A percentile compares a stretch with the other conserved stretches of the same genome.
Evolutionary conservation across 1,140 invertebrate species (phyloP).

Genomic region (Drosophila simulans): DNA sequence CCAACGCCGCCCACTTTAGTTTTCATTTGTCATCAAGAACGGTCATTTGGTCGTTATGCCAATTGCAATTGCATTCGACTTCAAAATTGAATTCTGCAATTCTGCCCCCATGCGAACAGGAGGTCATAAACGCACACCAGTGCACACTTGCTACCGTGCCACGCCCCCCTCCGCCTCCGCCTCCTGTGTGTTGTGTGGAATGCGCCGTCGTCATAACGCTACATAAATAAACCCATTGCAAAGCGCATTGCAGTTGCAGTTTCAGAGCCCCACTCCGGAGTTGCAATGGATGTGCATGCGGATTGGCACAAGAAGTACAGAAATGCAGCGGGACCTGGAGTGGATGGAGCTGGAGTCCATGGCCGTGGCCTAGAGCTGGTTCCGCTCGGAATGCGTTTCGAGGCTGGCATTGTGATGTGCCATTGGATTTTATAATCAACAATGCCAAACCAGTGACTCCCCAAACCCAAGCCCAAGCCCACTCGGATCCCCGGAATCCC

Average conservation of each 20-base stretch:
- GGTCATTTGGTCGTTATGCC: conserved; percentile 67
- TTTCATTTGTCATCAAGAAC: conserved; percentile 77
- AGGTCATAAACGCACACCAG: conserved; percentile 48
- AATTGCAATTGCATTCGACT: conserved; percentile 74
- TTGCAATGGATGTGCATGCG: conserved; percentile 16
- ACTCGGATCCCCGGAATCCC: conserved; percentile 1
- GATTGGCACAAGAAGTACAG: conserved; percentile 10
- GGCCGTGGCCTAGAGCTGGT: conserved; percentile 46
- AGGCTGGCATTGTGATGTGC: conserved; percentile 62
- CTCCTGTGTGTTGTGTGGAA: conserved; percentile 25
- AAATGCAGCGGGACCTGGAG: conserved; percentile 3
- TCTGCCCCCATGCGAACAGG: conserved; percentile 35
- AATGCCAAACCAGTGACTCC: conserved; percentile 69
- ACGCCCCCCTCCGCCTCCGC: conserved; percentile 19
- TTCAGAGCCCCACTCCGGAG: conserved; percentile 3
- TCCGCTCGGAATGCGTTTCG: conserved; percentile 63
- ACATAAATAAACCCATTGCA: conserved; percentile 78
- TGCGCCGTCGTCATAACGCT: conserved; percentile 72
- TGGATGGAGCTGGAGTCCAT: conserved; percentile 9
- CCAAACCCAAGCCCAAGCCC: conserved; percentile 5
- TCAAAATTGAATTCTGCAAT: conserved; percentile 78
- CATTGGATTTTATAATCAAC: conserved; percentile 82
- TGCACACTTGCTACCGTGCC: conserved; percentile 13
- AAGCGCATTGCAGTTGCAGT: conserved; percentile 66
- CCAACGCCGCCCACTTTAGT: conserved; percentile 55